Conservation (phyloP, 2,888 invertebrate species). For the Nezara viridula region DNA sequence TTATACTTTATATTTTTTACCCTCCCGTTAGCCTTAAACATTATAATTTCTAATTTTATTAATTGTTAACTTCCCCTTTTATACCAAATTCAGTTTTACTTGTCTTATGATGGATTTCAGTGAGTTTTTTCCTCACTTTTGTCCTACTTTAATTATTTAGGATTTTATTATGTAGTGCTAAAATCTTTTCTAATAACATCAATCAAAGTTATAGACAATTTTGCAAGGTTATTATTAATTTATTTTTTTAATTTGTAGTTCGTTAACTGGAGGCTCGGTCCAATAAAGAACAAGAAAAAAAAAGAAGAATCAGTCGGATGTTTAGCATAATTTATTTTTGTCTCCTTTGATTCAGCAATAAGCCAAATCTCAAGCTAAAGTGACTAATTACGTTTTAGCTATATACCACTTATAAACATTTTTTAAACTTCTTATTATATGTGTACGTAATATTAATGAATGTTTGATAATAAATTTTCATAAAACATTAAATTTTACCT, state of each 20-base stretch:
- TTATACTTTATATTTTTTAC: no score
- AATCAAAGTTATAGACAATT: background rate
- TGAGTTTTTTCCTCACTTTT: background rate
- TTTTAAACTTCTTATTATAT: background rate
- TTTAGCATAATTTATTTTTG: background rate
- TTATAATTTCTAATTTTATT: no score
- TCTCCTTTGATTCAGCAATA: background rate
- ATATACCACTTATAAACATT: background rate
- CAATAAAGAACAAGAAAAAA: background rate
- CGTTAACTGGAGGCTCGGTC: background rate
- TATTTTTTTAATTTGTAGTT: background rate
- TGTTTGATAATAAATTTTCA: background rate
- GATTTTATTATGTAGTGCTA: no score
- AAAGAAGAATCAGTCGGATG: background rate
- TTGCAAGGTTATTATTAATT: background rate
- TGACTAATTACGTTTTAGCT: background rate
- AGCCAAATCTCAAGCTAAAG: background rate
- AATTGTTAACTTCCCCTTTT: no score
- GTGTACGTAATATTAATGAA: background rate
- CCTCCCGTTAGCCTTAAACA: no score
- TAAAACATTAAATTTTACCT: background rate
- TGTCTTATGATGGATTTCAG: no score
- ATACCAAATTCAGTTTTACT: no score
- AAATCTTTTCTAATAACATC: background rate
- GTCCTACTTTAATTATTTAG: no score